Conservation (phyloP, 2,113 vertebrate species). For the Tinamus guttatus region DNA sequence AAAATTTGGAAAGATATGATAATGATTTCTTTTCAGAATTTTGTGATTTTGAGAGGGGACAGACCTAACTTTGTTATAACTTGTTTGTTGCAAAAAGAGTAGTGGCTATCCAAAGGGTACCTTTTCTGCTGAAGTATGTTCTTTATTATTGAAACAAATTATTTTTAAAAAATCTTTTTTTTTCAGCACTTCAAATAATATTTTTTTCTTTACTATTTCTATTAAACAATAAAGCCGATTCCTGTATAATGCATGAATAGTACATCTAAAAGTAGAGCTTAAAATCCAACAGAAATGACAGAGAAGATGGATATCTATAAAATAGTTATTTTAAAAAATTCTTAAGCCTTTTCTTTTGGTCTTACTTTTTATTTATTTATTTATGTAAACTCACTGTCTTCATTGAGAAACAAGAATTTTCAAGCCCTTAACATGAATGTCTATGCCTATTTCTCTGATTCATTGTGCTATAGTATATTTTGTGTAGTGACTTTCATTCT, state of each 20-base stretch:
- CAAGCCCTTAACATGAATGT: not conserved
- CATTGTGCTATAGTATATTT: not conserved
- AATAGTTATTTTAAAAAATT: not conserved
- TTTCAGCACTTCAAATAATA: not conserved
- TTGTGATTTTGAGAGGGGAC: not conserved
- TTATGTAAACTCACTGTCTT: not conserved
- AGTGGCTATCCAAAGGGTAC: not conserved
- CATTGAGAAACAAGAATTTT: not conserved
- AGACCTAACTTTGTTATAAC: not conserved
- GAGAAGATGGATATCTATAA: not conserved
- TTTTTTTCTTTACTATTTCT: not conserved
- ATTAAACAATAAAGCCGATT: not conserved
- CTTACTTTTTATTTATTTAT: not conserved
- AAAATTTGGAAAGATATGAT: not conserved
- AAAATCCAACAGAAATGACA: not conserved
- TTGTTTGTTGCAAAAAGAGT: not conserved
- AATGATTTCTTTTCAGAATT: not conserved
- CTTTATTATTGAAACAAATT: not conserved
- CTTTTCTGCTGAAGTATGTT: not conserved
- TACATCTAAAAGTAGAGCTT: not conserved
- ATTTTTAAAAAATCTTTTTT: not conserved
- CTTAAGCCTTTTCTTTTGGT: not conserved
- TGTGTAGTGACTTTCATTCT: not conserved
- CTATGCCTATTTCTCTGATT: not conserved
- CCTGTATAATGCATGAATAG: not conserved